Evolutionary conservation across 2,888 invertebrate species (phyloP).

Genomic region (Acleris laterana): DNA sequence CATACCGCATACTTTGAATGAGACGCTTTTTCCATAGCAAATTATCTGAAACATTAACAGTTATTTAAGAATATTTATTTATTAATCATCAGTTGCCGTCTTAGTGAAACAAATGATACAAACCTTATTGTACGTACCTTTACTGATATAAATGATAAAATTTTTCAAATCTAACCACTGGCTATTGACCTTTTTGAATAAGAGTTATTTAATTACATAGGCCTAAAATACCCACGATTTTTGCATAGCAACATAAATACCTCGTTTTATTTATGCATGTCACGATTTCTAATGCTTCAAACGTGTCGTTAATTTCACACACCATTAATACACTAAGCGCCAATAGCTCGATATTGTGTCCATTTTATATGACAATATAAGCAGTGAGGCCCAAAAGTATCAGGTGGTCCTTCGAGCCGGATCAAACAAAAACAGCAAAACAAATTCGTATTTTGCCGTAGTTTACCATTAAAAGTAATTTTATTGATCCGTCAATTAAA

Average conservation of each 20-base stretch:
- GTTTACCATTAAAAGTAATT: constrained; percentile 51
- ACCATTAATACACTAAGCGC: neutral
- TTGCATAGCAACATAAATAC: constrained; percentile 12
- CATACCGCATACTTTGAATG: too few relatives aligned
- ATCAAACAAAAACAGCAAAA: constrained; percentile 37
- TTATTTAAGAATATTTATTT: too few relatives aligned
- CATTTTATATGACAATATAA: too few relatives aligned
- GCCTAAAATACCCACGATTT: neutral
- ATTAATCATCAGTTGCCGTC: too few relatives aligned
- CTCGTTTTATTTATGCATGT: neutral
- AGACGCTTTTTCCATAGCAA: too few relatives aligned
- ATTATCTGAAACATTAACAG: too few relatives aligned
- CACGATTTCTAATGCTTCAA: constrained; percentile 14
- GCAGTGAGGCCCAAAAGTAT: neutral
- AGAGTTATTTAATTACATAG: neutral
- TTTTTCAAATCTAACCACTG: too few relatives aligned
- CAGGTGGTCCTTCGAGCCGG: constrained; percentile 45
- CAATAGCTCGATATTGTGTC: too few relatives aligned
- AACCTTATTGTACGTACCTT: too few relatives aligned
- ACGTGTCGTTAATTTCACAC: constrained; percentile 29
- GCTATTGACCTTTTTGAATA: too few relatives aligned
- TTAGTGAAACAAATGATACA: too few relatives aligned
- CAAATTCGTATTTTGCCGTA: constrained; percentile 40
- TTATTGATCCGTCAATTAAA: constrained; percentile 62
- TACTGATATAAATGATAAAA: too few relatives aligned